These are phyloP conservation scores for Xenentodon cancila DNA, from an alignment of 2,797 vertebrate species.

Conservation along the genomic window DNA sequence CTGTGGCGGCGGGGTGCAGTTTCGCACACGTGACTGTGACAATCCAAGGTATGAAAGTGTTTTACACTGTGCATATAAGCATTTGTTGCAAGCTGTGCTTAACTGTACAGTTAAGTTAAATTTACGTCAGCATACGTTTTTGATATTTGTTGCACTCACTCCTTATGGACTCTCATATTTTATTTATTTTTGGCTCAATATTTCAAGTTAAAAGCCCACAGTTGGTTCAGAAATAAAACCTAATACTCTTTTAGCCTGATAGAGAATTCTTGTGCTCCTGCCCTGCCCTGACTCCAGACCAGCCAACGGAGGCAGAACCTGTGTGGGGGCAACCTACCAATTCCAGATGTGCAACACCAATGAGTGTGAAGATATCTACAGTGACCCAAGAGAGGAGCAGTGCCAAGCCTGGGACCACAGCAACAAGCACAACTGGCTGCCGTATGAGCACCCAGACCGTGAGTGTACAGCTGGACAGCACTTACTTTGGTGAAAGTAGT, in stretches of 20 bases:
- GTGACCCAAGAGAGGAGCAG: constrained; percentile 92
- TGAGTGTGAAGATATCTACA: constrained; percentile 88
- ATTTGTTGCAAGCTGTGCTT: not conserved
- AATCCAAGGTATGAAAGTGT: constrained; percentile 88
- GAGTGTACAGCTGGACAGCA: constrained; percentile 61
- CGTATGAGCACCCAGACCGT: constrained; percentile 94
- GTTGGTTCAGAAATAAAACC: not conserved
- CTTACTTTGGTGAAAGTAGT: not conserved
- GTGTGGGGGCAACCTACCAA: constrained; percentile 88
- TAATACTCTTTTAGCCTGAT: not conserved
- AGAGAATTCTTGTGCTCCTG: not conserved
- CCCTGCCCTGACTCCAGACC: constrained; percentile 79
- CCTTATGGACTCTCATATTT: no score
- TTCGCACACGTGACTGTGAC: constrained; percentile 92
- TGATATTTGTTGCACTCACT: no score
- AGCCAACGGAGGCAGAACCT: constrained; percentile 91
- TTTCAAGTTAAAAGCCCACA: constrained; percentile 1
- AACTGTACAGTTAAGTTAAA: no score
- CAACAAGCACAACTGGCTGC: constrained; percentile 92
- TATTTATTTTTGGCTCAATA: not conserved
- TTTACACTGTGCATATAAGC: not conserved
- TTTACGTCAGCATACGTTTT: no score
- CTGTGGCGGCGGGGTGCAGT: constrained; percentile 93
- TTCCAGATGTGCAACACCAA: constrained; percentile 93
- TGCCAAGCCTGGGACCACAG: constrained; percentile 89